phyloP scores from a whole-genome alignment of 2,888 invertebrate genomes.

The Rambutsinella grinnellia region DNA sequence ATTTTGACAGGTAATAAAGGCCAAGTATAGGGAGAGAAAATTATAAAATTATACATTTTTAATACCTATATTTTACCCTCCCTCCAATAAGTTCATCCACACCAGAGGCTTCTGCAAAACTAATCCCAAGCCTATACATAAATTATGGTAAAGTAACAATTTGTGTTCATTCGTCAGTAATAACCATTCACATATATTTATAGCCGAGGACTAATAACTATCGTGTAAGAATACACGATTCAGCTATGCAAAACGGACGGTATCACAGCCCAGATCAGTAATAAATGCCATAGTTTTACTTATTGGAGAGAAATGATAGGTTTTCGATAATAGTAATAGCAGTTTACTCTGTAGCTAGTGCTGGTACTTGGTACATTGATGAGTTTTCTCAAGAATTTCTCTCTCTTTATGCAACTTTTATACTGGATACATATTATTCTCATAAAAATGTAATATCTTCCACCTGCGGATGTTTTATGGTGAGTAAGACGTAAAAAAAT shows the following conservation, averaged over 20 bases:
- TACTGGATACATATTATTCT: too few species aligned
- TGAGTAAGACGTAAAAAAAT: not conserved
- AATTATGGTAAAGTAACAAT: slow-evolving; percentile 18
- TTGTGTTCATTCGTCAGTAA: slow-evolving; percentile 12
- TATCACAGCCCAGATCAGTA: not conserved
- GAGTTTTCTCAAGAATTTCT: too few species aligned
- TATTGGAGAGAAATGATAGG: not conserved
- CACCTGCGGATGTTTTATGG: not conserved
- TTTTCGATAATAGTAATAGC: not conserved
- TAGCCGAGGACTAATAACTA: not conserved
- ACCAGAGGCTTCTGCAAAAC: not conserved
- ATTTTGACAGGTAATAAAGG: slow-evolving; percentile 34
- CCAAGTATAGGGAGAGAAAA: not conserved
- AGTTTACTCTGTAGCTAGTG: not conserved
- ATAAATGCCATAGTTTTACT: not conserved
- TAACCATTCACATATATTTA: not conserved
- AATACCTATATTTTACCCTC: not conserved
- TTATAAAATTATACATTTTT: not conserved
- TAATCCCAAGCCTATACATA: not conserved
- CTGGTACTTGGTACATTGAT: not conserved
- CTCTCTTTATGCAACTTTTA: too few species aligned
- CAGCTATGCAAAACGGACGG: not conserved
- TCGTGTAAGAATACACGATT: not conserved
- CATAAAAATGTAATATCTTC: not conserved
- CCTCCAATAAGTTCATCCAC: not conserved